Evolutionary conservation across 2,888 invertebrate genomes (phyloP).

Genomic region (Crossocerus cetratus): DNA sequence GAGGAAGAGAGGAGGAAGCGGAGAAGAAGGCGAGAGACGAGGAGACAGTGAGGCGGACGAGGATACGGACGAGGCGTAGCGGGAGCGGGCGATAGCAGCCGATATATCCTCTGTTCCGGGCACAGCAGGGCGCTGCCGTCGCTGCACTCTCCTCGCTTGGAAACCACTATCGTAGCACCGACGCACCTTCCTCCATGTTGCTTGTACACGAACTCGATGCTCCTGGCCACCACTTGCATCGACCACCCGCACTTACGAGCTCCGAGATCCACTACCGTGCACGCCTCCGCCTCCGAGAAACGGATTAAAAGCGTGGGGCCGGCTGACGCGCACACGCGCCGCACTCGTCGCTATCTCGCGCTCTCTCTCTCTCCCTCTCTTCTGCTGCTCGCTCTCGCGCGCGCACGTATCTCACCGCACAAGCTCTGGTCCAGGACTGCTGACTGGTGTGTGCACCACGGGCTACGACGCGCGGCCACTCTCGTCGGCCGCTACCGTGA

Average conservation of each 20-base stretch:
- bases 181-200: conserved; percentile 64
- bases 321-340: conserved; percentile 33
- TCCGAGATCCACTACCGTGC: conserved; percentile 26
- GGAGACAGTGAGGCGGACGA: conserved; percentile 21
- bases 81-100: conserved; percentile 46
- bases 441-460: conserved; percentile 33
- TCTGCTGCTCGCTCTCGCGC: too few species aligned
- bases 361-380: conserved; percentile 1
- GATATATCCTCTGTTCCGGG: conserved; percentile 51
- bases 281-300: conserved; percentile 14
- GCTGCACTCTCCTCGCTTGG: conserved; percentile 51
- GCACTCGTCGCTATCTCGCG: not conserved
- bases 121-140: conserved; percentile 53
- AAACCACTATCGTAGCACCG: conserved; percentile 63
- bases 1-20: conserved; percentile 16
- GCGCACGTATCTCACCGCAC: conserved; percentile 29
- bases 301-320: conserved; percentile 24
- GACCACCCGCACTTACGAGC: conserved; percentile 45
- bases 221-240: conserved; percentile 47
- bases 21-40: conserved; percentile 5
- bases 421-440: conserved; percentile 46
- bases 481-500: conserved; percentile 37
- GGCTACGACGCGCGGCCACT: conserved; percentile 33
- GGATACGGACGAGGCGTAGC: conserved; percentile 13
- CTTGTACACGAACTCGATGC: conserved; percentile 47